phyloP scores from a whole-genome alignment of 2,888 invertebrate genomes.

The Zhengitettix transpicula region DNA sequence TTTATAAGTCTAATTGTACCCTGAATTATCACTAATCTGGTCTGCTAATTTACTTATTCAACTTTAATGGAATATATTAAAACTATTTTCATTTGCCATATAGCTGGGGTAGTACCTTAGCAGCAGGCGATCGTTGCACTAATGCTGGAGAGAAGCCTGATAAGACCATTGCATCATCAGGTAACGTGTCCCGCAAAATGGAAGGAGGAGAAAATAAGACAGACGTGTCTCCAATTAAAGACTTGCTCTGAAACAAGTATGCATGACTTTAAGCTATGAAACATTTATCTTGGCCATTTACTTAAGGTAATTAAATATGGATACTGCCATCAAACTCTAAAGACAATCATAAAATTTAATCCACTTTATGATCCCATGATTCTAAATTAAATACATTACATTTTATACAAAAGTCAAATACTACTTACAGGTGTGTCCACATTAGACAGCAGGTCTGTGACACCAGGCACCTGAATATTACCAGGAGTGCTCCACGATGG shows the following conservation, averaged over 20 bases:
- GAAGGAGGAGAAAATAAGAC: constrained; percentile 75
- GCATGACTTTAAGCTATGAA: not conserved
- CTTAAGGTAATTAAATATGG: not conserved
- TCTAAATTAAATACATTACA: not conserved
- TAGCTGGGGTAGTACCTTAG: not conserved
- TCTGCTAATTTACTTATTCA: too few relatives aligned
- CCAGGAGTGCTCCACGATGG: constrained; percentile 48
- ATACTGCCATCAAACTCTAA: too few relatives aligned
- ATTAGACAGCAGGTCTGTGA: constrained; percentile 44
- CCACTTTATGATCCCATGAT: not conserved
- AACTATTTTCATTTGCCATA: too few relatives aligned
- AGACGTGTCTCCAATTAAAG: constrained; percentile 57
- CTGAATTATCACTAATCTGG: too few relatives aligned
- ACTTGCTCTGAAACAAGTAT: constrained; percentile 58
- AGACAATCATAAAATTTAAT: too few relatives aligned
- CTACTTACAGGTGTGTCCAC: constrained; percentile 56
- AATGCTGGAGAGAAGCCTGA: not conserved
- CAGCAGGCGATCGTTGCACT: not conserved
- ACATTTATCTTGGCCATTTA: not conserved
- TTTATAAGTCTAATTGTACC: too few relatives aligned
- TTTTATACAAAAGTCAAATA: not conserved
- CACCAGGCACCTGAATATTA: constrained; percentile 26
- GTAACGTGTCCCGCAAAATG: constrained; percentile 64
- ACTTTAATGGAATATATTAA: too few relatives aligned
- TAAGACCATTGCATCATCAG: not conserved